A percentile compares a stretch with the other conserved stretches of the same genome.
Conservation (phyloP, 2,888 invertebrate genomes). For the Sympetrum striolatum region DNA sequence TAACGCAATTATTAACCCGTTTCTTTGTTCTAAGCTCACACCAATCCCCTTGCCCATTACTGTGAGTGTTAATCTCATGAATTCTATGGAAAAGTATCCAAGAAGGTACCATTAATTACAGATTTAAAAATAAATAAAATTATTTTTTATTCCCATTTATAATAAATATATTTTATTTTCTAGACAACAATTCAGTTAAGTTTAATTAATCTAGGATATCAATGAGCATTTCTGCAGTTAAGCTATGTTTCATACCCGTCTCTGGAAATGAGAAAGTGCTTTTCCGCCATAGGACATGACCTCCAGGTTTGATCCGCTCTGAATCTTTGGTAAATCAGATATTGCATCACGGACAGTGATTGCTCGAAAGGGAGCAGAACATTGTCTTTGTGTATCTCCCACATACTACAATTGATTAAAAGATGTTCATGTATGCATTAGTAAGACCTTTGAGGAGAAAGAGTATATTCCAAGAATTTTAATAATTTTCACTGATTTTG, state of each 20-base stretch:
- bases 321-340: slow-evolving; percentile 79
- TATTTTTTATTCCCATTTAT: too few species aligned
- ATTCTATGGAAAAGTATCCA: too few species aligned
- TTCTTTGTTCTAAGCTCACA: too few species aligned
- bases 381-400: slow-evolving; percentile 66
- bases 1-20: too few species aligned
- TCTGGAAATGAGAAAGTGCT: slow-evolving; percentile 78
- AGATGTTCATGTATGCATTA: too few species aligned
- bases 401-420: slow-evolving; percentile 54
- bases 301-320: slow-evolving; percentile 72
- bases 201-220: too few species aligned
- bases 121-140: too few species aligned
- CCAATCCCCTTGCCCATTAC: too few species aligned
- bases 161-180: too few species aligned
- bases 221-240: background rate
- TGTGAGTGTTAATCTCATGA: too few species aligned
- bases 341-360: slow-evolving; percentile 83
- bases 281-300: slow-evolving; percentile 76
- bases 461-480: background rate
- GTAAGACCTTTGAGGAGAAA: background rate
- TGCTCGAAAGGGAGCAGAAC: slow-evolving; percentile 77
- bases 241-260: slow-evolving; percentile 56
- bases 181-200: too few species aligned
- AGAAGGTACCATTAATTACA: too few species aligned
- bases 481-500: background rate